Evolutionary conservation across 2,797 vertebrate species (phyloP).

Genomic region (Gallinago nigripennis): DNA sequence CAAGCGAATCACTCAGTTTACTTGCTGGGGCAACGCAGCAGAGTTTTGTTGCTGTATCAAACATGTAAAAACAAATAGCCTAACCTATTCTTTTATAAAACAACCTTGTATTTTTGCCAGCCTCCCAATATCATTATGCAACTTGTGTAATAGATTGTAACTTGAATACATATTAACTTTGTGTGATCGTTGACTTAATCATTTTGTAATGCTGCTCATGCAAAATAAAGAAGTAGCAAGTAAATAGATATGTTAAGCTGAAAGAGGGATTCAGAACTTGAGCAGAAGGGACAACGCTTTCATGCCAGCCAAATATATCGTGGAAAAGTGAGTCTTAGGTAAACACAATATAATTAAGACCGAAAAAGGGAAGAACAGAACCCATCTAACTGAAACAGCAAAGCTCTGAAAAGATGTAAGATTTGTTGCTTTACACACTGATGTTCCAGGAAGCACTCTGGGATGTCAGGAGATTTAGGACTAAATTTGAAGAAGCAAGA

Average conservation of each 20-base stretch:
- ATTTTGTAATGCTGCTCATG: conserved; percentile 33
- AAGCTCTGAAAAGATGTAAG: not conserved
- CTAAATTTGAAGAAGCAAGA: not conserved
- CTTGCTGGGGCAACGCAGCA: not conserved
- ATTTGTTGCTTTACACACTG: not conserved
- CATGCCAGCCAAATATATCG: not conserved
- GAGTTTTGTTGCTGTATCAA: conserved; percentile 3
- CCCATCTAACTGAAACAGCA: not conserved
- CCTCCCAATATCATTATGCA: not conserved
- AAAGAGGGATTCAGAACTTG: not conserved
- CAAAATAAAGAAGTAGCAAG: not conserved
- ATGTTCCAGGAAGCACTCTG: not conserved
- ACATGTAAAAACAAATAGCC: conserved; percentile 23
- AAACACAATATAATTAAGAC: not conserved
- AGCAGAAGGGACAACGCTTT: not conserved
- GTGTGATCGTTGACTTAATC: not conserved
- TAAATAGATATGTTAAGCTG: not conserved
- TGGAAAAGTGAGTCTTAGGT: not conserved
- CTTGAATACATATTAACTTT: conserved; percentile 5
- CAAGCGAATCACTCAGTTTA: not conserved
- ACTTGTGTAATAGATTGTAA: conserved; percentile 18
- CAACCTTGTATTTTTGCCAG: not conserved
- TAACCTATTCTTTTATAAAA: not conserved
- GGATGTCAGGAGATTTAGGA: not conserved
- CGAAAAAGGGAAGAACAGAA: not conserved